Percentiles rank a stretch among this genome's conserved stretches.
These are phyloP conservation scores for Baronia brevicornis DNA, from an alignment of 2,888 invertebrate genomes.

Conservation along the genomic window DNA sequence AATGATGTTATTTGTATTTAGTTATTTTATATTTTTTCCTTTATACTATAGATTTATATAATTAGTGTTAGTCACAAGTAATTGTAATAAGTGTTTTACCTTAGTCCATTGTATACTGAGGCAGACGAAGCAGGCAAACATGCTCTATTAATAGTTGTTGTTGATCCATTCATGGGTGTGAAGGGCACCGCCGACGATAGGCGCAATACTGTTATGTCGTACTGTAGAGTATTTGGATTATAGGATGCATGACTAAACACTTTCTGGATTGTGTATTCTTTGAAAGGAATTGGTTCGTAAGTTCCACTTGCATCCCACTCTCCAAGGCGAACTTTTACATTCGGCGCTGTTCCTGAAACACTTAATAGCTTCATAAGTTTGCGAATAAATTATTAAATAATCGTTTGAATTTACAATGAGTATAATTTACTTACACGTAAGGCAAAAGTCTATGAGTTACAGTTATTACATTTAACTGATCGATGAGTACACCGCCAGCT, in stretches of 20 bases:
- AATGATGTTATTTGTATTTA: too few species aligned
- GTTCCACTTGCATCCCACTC: conserved; percentile 83
- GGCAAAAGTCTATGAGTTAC: conserved; percentile 82
- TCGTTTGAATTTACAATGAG: conserved; percentile 1
- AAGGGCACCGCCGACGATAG: conserved; percentile 77
- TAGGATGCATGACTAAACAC: conserved; percentile 80
- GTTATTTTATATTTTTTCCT: too few species aligned
- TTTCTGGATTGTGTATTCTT: conserved; percentile 75
- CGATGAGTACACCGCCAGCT: conserved; percentile 83
- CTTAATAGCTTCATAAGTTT: conserved; percentile 24
- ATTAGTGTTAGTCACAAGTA: too few species aligned
- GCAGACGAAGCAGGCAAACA: conserved; percentile 72
- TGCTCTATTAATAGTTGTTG: conserved; percentile 76
- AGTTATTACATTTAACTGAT: conserved; percentile 80
- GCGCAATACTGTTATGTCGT: conserved; percentile 87
- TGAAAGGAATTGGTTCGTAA: conserved; percentile 78
- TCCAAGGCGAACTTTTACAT: conserved; percentile 81
- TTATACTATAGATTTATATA: too few species aligned
- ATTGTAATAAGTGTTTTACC: conserved; percentile 31
- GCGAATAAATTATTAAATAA: background rate
- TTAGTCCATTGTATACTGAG: conserved; percentile 63
- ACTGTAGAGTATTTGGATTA: conserved; percentile 82
- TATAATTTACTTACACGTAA: conserved; percentile 66
- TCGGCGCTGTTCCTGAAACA: conserved; percentile 62
- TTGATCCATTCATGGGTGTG: conserved; percentile 54